These are phyloP conservation scores for Palythoa grandis DNA, from an alignment of 92 coral and sea anemone species.

Conservation along the genomic window DNA sequence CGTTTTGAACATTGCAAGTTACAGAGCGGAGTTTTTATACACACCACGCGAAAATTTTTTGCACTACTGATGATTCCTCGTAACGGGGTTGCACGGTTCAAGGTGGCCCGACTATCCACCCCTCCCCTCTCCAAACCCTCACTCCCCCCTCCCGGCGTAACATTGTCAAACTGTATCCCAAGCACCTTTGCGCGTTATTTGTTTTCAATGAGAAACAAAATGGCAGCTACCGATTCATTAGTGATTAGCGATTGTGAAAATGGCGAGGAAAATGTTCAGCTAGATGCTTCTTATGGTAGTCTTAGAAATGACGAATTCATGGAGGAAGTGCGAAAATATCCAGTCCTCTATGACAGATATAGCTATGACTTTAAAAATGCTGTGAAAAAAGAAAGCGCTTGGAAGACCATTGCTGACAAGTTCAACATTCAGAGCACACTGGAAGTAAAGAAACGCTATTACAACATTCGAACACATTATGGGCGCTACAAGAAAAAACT, in stretches of 20 bases:
- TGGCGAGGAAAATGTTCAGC: slow-evolving; percentile 13
- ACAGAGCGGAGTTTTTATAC: too few species aligned
- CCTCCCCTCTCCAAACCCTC: too few species aligned
- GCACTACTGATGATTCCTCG: too few species aligned
- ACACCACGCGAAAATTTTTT: too few species aligned
- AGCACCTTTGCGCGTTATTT: slow-evolving; percentile 3
- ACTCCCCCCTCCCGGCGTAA: neutral
- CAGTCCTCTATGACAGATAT: slow-evolving; percentile 35
- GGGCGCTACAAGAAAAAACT: slow-evolving; percentile 46
- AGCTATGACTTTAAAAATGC: slow-evolving; percentile 29
- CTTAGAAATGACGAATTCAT: slow-evolving; percentile 39
- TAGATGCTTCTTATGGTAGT: neutral
- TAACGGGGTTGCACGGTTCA: too few species aligned
- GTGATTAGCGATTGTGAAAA: slow-evolving; percentile 19
- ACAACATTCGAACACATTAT: slow-evolving; percentile 38
- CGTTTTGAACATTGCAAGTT: too few species aligned
- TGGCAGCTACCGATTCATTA: slow-evolving; percentile 14
- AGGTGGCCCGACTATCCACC: too few species aligned
- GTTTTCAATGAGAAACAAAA: neutral
- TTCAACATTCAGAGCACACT: slow-evolving; percentile 21
- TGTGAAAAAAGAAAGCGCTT: slow-evolving; percentile 22
- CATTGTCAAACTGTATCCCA: neutral
- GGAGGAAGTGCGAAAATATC: slow-evolving; percentile 40
- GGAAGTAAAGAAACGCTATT: slow-evolving; percentile 31
- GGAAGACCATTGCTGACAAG: slow-evolving; percentile 29